Conservation (phyloP, 1,140 invertebrate species). For the Drosophila mojavensis region DNA sequence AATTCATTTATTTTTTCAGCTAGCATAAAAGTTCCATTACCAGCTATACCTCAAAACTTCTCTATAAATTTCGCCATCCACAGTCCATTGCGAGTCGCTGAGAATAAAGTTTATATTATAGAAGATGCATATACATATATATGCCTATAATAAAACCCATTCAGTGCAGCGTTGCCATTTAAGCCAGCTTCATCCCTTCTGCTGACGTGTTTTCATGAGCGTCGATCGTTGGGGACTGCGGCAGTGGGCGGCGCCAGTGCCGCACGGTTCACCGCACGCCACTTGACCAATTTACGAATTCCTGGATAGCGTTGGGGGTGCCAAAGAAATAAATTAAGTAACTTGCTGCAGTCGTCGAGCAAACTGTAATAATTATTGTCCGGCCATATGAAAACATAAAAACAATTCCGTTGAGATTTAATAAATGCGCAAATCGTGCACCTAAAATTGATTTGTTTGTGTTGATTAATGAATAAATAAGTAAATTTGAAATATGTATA, state of each 20-base stretch:
- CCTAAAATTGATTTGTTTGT: conserved; percentile 29
- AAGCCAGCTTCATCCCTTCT: conserved; percentile 41
- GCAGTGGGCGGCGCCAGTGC: background rate
- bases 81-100: conserved; percentile 7
- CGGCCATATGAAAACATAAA: conserved; percentile 24
- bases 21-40: too few relatives aligned
- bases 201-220: conserved; percentile 66
- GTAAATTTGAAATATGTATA: background rate
- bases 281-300: conserved; percentile 54
- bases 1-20: too few relatives aligned
- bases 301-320: conserved; percentile 15
- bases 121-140: background rate
- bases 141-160: conserved; percentile 20
- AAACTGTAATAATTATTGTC: conserved; percentile 40
- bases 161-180: conserved; percentile 30
- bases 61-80: background rate
- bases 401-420: conserved; percentile 26
- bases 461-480: conserved; percentile 8
- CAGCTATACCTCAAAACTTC: background rate
- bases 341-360: conserved; percentile 10
- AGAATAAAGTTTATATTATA: conserved; percentile 20
- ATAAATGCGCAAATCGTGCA: conserved; percentile 55
- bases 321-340: conserved; percentile 30
- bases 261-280: conserved; percentile 43
- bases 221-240: conserved; percentile 8